These are phyloP conservation scores for Raphicerus campestris DNA, from an alignment of 2,113 vertebrate genomes.

Conservation along the genomic window DNA sequence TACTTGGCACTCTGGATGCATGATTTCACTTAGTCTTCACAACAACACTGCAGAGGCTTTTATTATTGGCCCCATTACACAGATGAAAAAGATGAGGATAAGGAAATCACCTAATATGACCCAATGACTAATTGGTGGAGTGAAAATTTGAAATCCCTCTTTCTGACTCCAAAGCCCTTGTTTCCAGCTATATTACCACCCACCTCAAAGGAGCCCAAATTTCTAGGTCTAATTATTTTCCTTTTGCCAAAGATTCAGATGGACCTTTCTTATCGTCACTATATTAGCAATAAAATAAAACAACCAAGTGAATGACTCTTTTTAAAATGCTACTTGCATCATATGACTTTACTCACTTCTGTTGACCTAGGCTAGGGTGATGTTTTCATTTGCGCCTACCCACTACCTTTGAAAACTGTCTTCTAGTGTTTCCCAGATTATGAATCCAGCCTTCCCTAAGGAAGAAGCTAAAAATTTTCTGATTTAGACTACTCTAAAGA, in stretches of 20 bases:
- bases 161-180: background rate
- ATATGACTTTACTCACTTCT: background rate
- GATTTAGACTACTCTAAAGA: background rate
- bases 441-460: background rate
- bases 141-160: background rate
- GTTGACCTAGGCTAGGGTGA: background rate
- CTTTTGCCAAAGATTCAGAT: background rate
- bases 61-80: background rate
- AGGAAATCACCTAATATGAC: background rate
- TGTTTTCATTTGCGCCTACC: background rate
- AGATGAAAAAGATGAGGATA: background rate
- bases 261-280: background rate
- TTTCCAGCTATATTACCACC: background rate
- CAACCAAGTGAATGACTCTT: background rate
- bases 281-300: background rate
- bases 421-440: background rate
- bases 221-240: background rate
- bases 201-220: background rate
- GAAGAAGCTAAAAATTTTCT: background rate
- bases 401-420: background rate
- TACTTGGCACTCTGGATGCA: background rate
- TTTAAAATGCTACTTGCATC: background rate
- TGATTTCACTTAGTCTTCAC: background rate
- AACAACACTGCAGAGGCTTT: background rate
- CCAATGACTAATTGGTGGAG: accelerated